Percentiles rank a stretch among this genome's conserved stretches.
phyloP scores from a whole-genome alignment of 2,113 vertebrate species.

The Myotis yumanensis region DNA sequence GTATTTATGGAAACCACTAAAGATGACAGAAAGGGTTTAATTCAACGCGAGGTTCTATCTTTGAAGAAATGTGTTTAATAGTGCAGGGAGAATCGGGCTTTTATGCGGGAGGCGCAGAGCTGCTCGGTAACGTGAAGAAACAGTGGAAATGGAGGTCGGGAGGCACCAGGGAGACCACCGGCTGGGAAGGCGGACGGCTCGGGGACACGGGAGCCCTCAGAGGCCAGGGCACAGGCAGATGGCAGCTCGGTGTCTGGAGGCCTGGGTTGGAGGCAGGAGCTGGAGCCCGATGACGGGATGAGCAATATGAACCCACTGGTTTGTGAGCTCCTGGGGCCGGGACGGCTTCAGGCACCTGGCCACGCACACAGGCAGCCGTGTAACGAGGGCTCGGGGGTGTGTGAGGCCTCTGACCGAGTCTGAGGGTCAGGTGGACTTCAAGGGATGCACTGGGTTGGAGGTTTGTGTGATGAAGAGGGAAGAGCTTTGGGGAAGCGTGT shows the following conservation, averaged over 20 bases:
- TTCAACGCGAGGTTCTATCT: constrained; percentile 49
- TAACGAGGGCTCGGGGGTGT: accelerated
- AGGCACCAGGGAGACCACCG: accelerated
- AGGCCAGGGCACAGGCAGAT: neutral
- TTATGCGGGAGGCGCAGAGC: neutral
- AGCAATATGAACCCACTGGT: accelerated
- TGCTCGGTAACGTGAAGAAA: neutral
- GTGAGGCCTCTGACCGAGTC: neutral
- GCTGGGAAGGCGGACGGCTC: accelerated
- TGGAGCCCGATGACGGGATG: neutral
- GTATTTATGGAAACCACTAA: constrained; percentile 68
- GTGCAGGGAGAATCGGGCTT: constrained; percentile 59
- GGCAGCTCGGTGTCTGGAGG: accelerated
- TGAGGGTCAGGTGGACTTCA: neutral
- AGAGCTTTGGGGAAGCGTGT: neutral
- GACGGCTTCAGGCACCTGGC: accelerated
- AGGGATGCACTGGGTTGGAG: neutral
- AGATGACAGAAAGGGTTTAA: constrained; percentile 49
- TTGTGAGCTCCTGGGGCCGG: accelerated
- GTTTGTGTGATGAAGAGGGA: neutral
- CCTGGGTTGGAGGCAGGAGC: neutral
- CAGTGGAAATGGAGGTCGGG: neutral
- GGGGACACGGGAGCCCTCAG: accelerated
- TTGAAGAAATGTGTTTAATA: constrained; percentile 61
- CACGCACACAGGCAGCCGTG: accelerated